A percentile compares a stretch with the other conserved stretches of the same genome.
Conservation (phyloP, 2,113 vertebrate species). For the Erinaceus europaeus region DNA sequence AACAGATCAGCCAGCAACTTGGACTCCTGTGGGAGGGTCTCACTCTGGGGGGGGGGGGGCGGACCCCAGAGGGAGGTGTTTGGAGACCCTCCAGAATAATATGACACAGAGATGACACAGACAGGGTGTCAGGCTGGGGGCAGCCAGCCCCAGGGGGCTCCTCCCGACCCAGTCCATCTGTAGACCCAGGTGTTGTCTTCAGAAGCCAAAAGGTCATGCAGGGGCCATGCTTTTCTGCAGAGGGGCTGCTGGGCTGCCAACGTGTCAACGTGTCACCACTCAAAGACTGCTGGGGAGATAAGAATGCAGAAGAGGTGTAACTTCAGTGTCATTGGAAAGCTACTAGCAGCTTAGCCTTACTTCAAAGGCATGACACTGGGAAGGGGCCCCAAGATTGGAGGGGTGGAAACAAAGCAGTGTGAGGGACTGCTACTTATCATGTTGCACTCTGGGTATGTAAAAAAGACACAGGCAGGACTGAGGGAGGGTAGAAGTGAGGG, state of each 20-base stretch:
- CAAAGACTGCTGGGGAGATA: slow-evolving; percentile 73
- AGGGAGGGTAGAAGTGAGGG: too few species aligned
- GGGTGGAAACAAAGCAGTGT: slow-evolving; percentile 1
- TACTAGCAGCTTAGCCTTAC: slow-evolving; percentile 67
- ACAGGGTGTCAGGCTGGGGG: too few species aligned
- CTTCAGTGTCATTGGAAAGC: slow-evolving; percentile 69
- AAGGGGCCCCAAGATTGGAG: too few species aligned
- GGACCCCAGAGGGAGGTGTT: not conserved
- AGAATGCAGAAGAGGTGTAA: slow-evolving; percentile 78
- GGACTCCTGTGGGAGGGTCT: fast-evolving
- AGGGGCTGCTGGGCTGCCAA: slow-evolving; percentile 74
- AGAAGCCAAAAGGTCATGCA: slow-evolving; percentile 77
- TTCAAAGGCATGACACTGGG: slow-evolving; percentile 76
- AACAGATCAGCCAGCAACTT: fast-evolving
- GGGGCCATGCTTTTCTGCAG: slow-evolving; percentile 72
- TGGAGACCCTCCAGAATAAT: not conserved
- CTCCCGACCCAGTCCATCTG: slow-evolving; percentile 68
- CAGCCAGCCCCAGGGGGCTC: too few species aligned
- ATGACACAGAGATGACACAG: not conserved
- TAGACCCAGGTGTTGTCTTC: slow-evolving; percentile 79
- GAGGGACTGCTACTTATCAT: slow-evolving; percentile 36
- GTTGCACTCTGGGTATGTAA: slow-evolving; percentile 1
- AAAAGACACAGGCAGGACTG: not conserved
- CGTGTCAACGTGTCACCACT: slow-evolving; percentile 77
- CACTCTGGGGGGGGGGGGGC: not conserved